Evolutionary conservation across 92 coral and sea anemone species (phyloP).

Genomic region (Desmophyllum pertusum): DNA sequence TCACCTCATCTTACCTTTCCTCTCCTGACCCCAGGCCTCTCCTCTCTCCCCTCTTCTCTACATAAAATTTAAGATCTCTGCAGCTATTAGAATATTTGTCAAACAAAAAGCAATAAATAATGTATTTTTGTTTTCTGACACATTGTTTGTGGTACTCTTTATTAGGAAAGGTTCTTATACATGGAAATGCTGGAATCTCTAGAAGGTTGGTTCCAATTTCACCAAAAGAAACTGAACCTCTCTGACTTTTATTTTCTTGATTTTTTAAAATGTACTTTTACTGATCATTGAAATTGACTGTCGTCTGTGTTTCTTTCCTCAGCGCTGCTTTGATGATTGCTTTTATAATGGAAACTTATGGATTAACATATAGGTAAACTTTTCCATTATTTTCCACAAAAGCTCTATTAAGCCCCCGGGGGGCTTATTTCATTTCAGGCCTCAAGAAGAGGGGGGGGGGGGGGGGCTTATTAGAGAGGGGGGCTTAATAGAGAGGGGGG

Average conservation of each 20-base stretch:
- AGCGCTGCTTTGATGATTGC: conserved; percentile 99
- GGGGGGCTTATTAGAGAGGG: no score
- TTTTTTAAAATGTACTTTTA: not conserved
- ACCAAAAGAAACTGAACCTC: no score
- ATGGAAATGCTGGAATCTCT: conserved; percentile 98
- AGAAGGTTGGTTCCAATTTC: conserved; percentile 68
- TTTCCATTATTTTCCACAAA: no score
- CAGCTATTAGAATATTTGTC: no score
- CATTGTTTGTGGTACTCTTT: not conserved
- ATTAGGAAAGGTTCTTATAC: conserved; percentile 87
- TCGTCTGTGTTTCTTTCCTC: not conserved
- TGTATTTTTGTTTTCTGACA: not conserved
- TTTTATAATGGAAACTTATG: conserved; percentile 97
- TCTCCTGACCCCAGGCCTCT: not conserved
- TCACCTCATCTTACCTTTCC: not conserved
- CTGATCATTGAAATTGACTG: not conserved
- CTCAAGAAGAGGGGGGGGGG: no score
- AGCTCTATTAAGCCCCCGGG: no score
- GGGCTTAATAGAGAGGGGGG: no score
- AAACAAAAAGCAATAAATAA: not conserved
- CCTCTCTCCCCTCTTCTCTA: no score
- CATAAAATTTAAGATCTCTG: no score
- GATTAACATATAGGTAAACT: conserved; percentile 87
- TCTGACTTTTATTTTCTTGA: no score
- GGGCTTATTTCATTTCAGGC: no score